Percentiles rank a stretch among this genome's conserved stretches.
Evolutionary conservation across 2,113 vertebrate genomes (phyloP).

Genomic region (Cepphus grylle): DNA sequence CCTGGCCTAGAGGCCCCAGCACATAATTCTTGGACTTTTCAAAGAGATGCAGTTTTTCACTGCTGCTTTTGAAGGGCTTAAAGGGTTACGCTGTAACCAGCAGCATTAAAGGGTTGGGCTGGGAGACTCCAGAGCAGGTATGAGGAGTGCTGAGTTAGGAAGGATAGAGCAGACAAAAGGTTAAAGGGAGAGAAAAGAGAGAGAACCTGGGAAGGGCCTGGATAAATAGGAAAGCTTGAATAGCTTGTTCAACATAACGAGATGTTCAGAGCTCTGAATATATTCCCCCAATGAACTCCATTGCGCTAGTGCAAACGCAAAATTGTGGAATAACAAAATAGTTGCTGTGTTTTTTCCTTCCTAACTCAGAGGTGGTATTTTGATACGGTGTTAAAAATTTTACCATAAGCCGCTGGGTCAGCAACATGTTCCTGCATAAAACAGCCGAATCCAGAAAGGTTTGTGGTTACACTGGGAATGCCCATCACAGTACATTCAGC

Average conservation of each 20-base stretch:
- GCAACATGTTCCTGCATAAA: slow-evolving; percentile 97
- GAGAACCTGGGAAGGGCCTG: not conserved
- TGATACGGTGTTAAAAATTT: not conserved
- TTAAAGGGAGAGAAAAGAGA: not conserved
- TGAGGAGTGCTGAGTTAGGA: not conserved
- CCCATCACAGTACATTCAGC: slow-evolving; percentile 98
- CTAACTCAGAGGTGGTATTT: not conserved
- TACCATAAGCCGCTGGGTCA: slow-evolving; percentile 92
- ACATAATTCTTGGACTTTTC: not conserved
- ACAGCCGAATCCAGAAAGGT: slow-evolving; percentile 96
- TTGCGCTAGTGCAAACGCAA: not conserved
- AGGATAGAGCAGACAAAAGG: not conserved
- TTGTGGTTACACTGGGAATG: slow-evolving; percentile 97
- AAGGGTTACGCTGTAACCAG: not conserved
- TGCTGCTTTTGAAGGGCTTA: not conserved
- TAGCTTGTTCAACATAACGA: not conserved
- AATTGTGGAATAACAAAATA: not conserved
- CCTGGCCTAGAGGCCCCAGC: not conserved
- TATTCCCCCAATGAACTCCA: not conserved
- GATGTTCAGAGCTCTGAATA: not conserved
- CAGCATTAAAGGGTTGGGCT: not conserved
- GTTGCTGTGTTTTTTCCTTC: not conserved
- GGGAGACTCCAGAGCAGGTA: not conserved
- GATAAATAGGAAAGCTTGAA: not conserved
- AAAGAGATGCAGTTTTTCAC: not conserved